Evolutionary conservation across 2,888 invertebrate genomes (phyloP), one percentile per base, ranked within the genome.

Genomic region (Parasteatoda lunata): DNA sequence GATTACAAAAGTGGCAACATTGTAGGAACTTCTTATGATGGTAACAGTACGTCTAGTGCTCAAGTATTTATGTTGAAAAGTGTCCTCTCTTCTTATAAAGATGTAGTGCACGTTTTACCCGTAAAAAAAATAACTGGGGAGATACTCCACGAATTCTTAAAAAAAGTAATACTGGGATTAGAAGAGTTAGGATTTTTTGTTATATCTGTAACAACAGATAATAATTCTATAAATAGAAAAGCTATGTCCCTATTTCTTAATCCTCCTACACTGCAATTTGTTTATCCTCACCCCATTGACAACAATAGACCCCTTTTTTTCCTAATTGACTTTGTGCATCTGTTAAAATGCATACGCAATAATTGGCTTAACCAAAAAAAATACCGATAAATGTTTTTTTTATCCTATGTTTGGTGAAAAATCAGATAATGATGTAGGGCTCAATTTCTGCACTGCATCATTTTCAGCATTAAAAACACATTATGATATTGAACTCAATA

Each of bases 331-430:
- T 30, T 30, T 66, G 66, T 66, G 8, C 15, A 66, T 4, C n/a
- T 66, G 30, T n/a, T 66, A n/a, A 66, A 66, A 30, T 66, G 66
- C 3, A 13, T 66, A 8, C n/a, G 66, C 15, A 66, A 66, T n/a
- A 66, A 66, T 30, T 66, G 66, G 66, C 7, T 66, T 15, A 66
- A 66, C 15, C 66, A 66, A 66, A 66, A 66, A n/a, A n/a, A 66
- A 66, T 66, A 3, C 66, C 13, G 30, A 13, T 66, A 15, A 30
- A 8, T 66, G 9, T 66, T 15, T 66, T n/a, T 66, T 66, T 66
- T 66, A 66, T 66, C 66, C 66, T 15, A n/a, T 15, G 30, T 66
- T 66, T 66, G 15, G 15, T 9, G 7, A 6, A 8, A n/a, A 66
- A n/a, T n/a, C 11, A 8, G 66, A 4, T 66, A 8, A n/a, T n/a